Evolutionary conservation across 2,113 vertebrate genomes (phyloP), one percentile per base, ranked within the genome.

Genomic region (Fulica atra): DNA sequence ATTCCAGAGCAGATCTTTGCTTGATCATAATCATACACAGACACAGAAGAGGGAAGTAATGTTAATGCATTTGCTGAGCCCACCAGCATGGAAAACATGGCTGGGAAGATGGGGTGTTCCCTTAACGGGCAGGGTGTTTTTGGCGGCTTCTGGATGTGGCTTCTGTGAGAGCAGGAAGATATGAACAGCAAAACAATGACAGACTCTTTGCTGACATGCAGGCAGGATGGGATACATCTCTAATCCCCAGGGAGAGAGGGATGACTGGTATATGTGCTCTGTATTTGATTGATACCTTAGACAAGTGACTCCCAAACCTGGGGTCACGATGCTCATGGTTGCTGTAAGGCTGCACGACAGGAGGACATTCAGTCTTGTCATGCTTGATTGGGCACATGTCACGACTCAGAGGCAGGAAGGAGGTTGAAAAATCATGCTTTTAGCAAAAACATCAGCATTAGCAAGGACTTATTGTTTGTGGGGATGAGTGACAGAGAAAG

Each of bases 281-380:
- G 23, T 19, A 23, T 84, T 51, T 73, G 56, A 72, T 1, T 50
- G 90, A 73, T 17, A 16, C 21, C 64, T 72, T 36, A 51, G 23
- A n/a, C 33, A 33, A 66, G 20, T 6, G 14, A 48, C 11, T 84
- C 35, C 20, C 51, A 73, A 11, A 56, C 35, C 7, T 54, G 35
- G 29, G 42, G 24, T 56, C 71, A 17, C 0, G 12, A 40, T 0
- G 4, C 59, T 53, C 29, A 20, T 0, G 0, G 42, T 20, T 64
- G 71, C 46, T 69, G 3, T 38, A 60, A 38, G 46, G 35, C 36
- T 80, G 46, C 60, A 6, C 13, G 24, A 40, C 40, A 16, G 13
- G 29, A 76, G 61, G 53, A 31, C 68, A 63, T 84, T 35, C 57
- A 48, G 33, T 72, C 51, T 48, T 66, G 28, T 70, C 65, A 11